Evolutionary conservation across 2,888 invertebrate species (phyloP).

Genomic region (Ypsolopha sequella): DNA sequence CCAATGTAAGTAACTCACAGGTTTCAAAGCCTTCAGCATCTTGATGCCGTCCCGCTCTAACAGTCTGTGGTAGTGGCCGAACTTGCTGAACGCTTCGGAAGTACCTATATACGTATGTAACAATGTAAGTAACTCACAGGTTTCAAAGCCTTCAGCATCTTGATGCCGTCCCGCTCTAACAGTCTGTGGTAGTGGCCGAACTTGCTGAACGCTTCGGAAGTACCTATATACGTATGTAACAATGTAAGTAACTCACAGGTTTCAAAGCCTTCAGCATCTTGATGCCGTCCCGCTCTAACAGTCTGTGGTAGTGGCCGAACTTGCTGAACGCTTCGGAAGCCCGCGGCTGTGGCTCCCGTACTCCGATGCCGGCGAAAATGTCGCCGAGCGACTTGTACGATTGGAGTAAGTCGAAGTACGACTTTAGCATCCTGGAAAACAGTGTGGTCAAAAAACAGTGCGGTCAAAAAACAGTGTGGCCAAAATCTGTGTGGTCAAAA

Average conservation of each 20-base stretch:
- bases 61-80: conserved; percentile 93
- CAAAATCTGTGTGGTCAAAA: no score
- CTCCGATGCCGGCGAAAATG: conserved; percentile 94
- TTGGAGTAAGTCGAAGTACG: conserved; percentile 91
- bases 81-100: conserved; percentile 93
- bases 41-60: conserved; percentile 92
- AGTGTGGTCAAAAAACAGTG: neutral
- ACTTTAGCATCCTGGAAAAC: conserved; percentile 71
- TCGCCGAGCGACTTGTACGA: conserved; percentile 94
- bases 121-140: conserved; percentile 71
- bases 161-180: conserved; percentile 86
- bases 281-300: conserved; percentile 91
- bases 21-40: conserved; percentile 92
- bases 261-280: conserved; percentile 91
- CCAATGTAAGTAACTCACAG: conserved; percentile 51
- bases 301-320: conserved; percentile 94
- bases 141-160: conserved; percentile 84
- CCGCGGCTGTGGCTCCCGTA: conserved; percentile 93
- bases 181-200: conserved; percentile 88
- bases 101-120: no score
- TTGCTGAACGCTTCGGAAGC: conserved; percentile 96
- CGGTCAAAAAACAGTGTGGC: no score
- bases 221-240: conserved; percentile 58
- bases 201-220: neutral
- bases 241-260: conserved; percentile 73